Percentiles rank a stretch among this genome's conserved stretches.
These are phyloP conservation scores for Scortum barcoo DNA, from an alignment of 2,113 vertebrate genomes.

Conservation along the genomic window DNA sequence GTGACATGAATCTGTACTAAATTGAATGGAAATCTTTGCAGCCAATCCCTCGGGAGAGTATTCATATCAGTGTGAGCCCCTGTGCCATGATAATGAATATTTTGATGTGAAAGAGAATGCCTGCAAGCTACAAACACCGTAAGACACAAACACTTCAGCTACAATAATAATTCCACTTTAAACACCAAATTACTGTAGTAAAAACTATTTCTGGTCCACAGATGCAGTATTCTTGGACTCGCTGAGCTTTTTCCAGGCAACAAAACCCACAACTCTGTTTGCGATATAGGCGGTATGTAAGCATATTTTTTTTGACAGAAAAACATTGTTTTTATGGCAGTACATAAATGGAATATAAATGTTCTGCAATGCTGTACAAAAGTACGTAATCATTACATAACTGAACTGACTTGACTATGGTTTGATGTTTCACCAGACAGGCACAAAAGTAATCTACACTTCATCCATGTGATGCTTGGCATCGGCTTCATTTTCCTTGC, in stretches of 20 bases:
- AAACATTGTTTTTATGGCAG: background rate
- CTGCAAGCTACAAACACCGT: slow-evolving; percentile 58
- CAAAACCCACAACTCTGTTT: slow-evolving; percentile 62
- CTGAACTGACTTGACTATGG: slow-evolving; percentile 10
- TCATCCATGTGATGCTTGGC: background rate
- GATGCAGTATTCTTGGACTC: slow-evolving; percentile 38
- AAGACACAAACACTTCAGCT: slow-evolving; percentile 17
- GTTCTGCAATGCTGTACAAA: background rate
- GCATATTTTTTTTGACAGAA: background rate
- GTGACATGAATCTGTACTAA: no score
- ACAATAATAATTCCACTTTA: background rate
- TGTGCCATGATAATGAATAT: slow-evolving; percentile 40
- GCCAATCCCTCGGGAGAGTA: background rate
- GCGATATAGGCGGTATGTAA: slow-evolving; percentile 29
- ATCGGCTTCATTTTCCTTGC: slow-evolving; percentile 49
- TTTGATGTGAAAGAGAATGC: slow-evolving; percentile 23
- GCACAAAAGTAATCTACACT: background rate
- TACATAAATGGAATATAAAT: background rate
- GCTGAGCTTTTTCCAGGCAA: slow-evolving; percentile 53
- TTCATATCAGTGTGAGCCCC: slow-evolving; percentile 58
- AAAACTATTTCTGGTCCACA: slow-evolving; percentile 22
- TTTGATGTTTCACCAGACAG: slow-evolving; percentile 28
- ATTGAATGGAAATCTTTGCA: background rate
- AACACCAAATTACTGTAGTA: background rate
- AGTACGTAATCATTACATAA: background rate